A percentile compares a stretch with the other conserved stretches of the same genome.
Conservation (phyloP, 2,888 invertebrate species). For the Cremastinae sp. region DNA sequence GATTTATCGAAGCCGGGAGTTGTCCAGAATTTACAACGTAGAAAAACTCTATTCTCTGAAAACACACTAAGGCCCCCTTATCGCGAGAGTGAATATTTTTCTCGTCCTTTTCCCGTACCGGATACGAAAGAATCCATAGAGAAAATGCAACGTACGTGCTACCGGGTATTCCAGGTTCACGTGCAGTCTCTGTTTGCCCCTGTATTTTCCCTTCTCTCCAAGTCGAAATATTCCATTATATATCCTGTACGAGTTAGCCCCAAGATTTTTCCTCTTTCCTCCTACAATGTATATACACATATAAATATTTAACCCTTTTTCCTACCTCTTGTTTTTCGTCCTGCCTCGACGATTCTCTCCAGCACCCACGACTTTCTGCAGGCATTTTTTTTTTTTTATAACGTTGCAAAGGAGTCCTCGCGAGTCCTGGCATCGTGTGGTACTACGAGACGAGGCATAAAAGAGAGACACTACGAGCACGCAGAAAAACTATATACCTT, state of each 20-base stretch:
- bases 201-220: slow-evolving; percentile 8
- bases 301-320: background rate
- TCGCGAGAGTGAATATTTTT: no score
- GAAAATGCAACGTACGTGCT: slow-evolving; percentile 13
- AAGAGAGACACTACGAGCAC: slow-evolving; percentile 42
- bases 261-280: slow-evolving; percentile 3
- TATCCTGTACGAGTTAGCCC: slow-evolving; percentile 16
- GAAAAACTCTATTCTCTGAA: background rate
- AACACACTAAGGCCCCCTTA: no score
- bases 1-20: background rate
- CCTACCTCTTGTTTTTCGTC: slow-evolving; percentile 20
- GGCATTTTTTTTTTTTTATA: background rate
- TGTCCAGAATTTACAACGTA: background rate
- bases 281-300: background rate
- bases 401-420: slow-evolving; percentile 13
- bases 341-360: slow-evolving; percentile 38
- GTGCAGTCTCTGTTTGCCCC: slow-evolving; percentile 3
- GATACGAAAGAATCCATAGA: slow-evolving; percentile 16
- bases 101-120: background rate
- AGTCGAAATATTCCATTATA: slow-evolving; percentile 47
- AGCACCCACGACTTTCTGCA: slow-evolving; percentile 46
- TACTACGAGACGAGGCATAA: slow-evolving; percentile 38
- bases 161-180: slow-evolving; percentile 3
- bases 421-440: slow-evolving; percentile 30
- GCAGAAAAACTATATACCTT: slow-evolving; percentile 11